A percentile compares a stretch with the other conserved stretches of the same genome.
Conservation (phyloP, 1,140 invertebrate genomes). For the Neomicropteryx cornuta region DNA sequence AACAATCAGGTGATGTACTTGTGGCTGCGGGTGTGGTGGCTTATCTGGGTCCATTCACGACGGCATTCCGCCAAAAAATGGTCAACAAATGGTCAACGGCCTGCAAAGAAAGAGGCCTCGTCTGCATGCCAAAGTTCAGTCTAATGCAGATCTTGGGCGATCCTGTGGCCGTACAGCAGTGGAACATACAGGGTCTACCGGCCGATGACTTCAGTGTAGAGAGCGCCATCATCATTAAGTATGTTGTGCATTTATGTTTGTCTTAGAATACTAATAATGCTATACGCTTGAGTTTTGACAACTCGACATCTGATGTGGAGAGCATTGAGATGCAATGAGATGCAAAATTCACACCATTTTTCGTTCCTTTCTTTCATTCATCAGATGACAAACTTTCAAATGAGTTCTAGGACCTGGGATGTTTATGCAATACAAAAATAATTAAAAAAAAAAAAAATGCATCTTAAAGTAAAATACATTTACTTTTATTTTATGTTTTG, state of each 20-base stretch:
- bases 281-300: too few species aligned
- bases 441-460: too few species aligned
- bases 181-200: conserved; percentile 86
- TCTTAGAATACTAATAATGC: conserved; percentile 1
- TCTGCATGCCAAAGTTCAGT: conserved; percentile 63
- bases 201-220: conserved; percentile 84
- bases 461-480: too few species aligned
- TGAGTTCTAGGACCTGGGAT: too few species aligned
- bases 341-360: too few species aligned
- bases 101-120: conserved; percentile 53
- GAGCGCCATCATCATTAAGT: conserved; percentile 84
- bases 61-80: conserved; percentile 57
- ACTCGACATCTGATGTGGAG: too few species aligned
- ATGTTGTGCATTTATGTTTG: conserved; percentile 14
- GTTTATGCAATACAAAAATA: too few species aligned
- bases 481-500: too few species aligned
- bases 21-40: conserved; percentile 81
- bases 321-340: too few species aligned
- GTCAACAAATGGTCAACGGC: conserved; percentile 61
- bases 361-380: too few species aligned
- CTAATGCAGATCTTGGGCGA: conserved; percentile 69
- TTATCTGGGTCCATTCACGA: conserved; percentile 85
- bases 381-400: too few species aligned
- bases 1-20: conserved; percentile 65
- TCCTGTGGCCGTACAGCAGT: conserved; percentile 75